Conservation (phyloP, 1,140 invertebrate species). For the Wiebesia pumilae region DNA sequence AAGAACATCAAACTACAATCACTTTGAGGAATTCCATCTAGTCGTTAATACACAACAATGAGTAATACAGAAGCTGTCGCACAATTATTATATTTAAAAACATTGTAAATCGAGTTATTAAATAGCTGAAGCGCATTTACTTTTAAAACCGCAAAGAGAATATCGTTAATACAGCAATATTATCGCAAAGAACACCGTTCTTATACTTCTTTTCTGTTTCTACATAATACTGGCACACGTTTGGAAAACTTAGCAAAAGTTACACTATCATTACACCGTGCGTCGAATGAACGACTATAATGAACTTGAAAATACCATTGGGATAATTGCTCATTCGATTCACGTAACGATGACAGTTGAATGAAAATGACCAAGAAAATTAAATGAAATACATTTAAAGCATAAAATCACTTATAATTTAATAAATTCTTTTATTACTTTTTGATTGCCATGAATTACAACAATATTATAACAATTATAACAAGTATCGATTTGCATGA, state of each 20-base stretch:
- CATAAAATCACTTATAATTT: too few relatives aligned
- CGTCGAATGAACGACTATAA: neutral
- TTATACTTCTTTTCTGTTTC: neutral
- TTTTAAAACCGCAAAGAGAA: neutral
- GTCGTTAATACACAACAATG: too few relatives aligned
- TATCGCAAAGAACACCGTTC: neutral
- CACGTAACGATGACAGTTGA: neutral
- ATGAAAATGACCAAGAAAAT: neutral
- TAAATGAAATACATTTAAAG: neutral
- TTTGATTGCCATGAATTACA: too few relatives aligned
- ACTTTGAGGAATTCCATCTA: too few relatives aligned
- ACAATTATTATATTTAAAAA: too few relatives aligned
- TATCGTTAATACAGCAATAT: too few relatives aligned
- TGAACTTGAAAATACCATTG: neutral
- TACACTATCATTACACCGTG: neutral
- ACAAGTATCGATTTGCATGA: neutral
- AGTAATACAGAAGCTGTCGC: too few relatives aligned
- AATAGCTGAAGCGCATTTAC: too few relatives aligned
- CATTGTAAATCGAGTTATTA: too few relatives aligned
- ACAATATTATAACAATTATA: too few relatives aligned
- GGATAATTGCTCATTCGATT: neutral
- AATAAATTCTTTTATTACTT: too few relatives aligned
- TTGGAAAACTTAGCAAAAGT: neutral
- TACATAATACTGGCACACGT: neutral
- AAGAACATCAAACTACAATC: neutral